Percentiles rank a stretch among this genome's conserved stretches.
phyloP scores from a whole-genome alignment of 1,140 invertebrate species.

The Metopolophium dirhodum region DNA sequence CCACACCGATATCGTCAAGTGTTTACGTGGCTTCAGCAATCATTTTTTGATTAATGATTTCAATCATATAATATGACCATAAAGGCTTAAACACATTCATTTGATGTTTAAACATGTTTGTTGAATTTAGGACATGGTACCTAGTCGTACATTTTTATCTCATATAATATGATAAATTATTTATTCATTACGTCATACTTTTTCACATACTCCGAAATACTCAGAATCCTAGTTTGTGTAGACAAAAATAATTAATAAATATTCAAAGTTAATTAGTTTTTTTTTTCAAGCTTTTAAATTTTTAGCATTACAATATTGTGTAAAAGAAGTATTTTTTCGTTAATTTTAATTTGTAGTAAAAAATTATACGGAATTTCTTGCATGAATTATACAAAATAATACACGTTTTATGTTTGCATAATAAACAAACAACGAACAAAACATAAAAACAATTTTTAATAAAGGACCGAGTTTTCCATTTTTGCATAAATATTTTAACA shows the following conservation, averaged over 20 bases:
- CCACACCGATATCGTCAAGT: too few relatives aligned
- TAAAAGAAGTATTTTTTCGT: not conserved
- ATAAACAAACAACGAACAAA: too few relatives aligned
- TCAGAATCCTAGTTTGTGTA: not conserved
- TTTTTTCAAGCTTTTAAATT: not conserved
- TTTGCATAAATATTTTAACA: not conserved
- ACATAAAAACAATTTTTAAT: not conserved
- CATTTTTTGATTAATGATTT: too few relatives aligned
- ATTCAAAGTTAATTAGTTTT: not conserved
- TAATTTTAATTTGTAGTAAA: not conserved
- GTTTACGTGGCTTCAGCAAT: too few relatives aligned
- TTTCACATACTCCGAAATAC: not conserved
- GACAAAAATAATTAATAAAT: too few relatives aligned
- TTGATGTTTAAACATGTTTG: too few relatives aligned
- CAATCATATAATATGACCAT: too few relatives aligned
- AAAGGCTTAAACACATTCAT: too few relatives aligned
- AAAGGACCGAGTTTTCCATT: not conserved
- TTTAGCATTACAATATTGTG: not conserved
- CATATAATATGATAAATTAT: too few relatives aligned
- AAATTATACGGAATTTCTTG: not conserved
- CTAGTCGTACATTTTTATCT: too few relatives aligned
- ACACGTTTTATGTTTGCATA: not conserved
- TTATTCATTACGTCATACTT: not conserved
- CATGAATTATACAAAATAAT: not conserved
- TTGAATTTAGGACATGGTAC: too few relatives aligned